phyloP scores from a whole-genome alignment of 2,797 vertebrate species.

The Oreortyx pictus region DNA sequence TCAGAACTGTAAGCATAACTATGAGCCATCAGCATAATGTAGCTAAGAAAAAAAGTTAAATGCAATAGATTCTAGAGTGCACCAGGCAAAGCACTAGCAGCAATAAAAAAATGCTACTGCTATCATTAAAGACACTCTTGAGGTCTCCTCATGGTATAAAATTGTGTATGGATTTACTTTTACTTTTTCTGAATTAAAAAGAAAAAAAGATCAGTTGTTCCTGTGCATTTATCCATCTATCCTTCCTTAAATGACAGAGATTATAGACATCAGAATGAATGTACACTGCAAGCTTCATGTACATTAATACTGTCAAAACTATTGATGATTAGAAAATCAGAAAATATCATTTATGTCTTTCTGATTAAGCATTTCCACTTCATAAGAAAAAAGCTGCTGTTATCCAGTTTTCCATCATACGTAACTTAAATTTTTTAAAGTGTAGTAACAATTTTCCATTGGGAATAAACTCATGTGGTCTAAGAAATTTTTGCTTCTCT shows the following conservation, averaged over 20 bases:
- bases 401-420: not conserved
- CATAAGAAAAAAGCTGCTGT: not conserved
- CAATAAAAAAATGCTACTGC: not conserved
- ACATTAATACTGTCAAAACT: not conserved
- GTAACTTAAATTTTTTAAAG: not conserved
- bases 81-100: not conserved
- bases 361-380: not conserved
- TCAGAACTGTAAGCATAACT: not conserved
- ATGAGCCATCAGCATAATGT: not conserved
- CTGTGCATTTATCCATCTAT: not conserved
- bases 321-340: not conserved
- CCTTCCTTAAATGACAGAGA: not conserved
- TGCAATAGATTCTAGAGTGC: not conserved
- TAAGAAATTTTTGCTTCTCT: not conserved
- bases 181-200: not conserved
- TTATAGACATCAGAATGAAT: not conserved
- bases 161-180: not conserved
- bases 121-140: not conserved
- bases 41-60: not conserved
- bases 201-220: not conserved
- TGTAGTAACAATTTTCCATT: not conserved
- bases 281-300: not conserved
- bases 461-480: not conserved
- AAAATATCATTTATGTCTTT: not conserved
- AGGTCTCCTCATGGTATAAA: not conserved